A percentile compares a stretch with the other conserved stretches of the same genome.
phyloP scores from a whole-genome alignment of 2,797 vertebrate species.

The Microtus agrestis region DNA sequence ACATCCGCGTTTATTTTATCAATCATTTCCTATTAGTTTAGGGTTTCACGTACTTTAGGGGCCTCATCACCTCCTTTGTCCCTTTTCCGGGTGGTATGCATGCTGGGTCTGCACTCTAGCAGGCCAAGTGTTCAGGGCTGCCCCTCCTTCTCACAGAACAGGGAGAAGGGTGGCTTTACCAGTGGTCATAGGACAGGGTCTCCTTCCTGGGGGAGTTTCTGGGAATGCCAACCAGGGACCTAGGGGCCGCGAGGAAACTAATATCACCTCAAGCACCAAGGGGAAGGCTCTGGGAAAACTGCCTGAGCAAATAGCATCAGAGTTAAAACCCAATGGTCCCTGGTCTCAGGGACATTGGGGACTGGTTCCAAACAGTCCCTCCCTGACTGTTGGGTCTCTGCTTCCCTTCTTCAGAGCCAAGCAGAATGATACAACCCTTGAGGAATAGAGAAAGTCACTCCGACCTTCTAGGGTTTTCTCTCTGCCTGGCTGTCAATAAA shows the following conservation, averaged over 20 bases:
- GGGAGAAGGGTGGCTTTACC: background rate
- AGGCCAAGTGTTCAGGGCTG: too few relatives aligned
- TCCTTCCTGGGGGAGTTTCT: background rate
- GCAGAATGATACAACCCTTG: background rate
- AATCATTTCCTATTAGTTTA: background rate
- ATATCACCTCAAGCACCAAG: background rate
- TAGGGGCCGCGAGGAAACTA: background rate
- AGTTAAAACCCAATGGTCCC: background rate
- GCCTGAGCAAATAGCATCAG: background rate
- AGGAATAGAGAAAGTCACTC: background rate
- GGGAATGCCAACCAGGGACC: background rate
- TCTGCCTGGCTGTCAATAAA: background rate
- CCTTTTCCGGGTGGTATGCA: background rate
- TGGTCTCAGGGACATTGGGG: background rate
- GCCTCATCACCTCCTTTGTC: accelerated
- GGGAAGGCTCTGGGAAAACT: background rate
- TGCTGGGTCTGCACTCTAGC: background rate
- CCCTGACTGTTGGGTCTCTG: accelerated
- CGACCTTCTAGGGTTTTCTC: background rate
- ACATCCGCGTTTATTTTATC: background rate
- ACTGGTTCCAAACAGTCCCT: background rate
- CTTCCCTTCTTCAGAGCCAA: background rate
- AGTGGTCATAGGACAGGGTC: too few relatives aligned
- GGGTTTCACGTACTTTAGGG: too few relatives aligned
- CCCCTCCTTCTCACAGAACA: accelerated